Base-by-base conservation (phyloP, 37 sponge, comb jelly and placozoan genomes). In the Cliona cf. orientalis region DNA sequence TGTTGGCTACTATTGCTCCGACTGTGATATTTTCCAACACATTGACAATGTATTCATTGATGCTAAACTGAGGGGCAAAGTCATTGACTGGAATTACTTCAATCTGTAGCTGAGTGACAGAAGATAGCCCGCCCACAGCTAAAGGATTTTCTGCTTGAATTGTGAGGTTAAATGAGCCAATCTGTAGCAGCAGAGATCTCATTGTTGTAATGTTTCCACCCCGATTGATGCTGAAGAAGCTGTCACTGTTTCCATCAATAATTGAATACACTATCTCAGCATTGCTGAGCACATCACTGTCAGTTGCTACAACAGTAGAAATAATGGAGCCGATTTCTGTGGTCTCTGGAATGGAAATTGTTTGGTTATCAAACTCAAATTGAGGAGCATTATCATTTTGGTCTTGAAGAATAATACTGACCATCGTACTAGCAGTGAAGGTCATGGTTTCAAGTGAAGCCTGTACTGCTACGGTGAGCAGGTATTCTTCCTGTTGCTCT, bases 301-400 rank as follows among this genome's bases (percentile, higher is more conserved):
- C 87, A 36, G 69, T 64, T 25, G 92, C 92, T 36, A 55, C 35
- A 22, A 86, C 21, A 0, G 23, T 53, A 42, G 67, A 59, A 4
- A 91, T 41, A 0, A 29, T 4, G 2, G 83, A 26, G 0, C 58
- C 68, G 73, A 60, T 21, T 58, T 70, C 59, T 57, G 84, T 73
- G 32, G 83, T 62, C 55, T 86, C 87, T 35, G 76, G 66, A 33
- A 78, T 61, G 2, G 35, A 36, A 7, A 68, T 39, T 39, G 17
- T 42, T 38, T 58, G 67, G 2, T 26, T 33, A 34, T 35, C 25
- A 40, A 53, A 41, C 3, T 63, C 26, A 55, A 91, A 91, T 45
- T 55, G 3, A 0, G 92, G 92, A 19, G 66, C 40, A 35, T 87
- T 84, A 65, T 92, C 92, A 81, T 89, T 93, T 19, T 46, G 38